Evolutionary conservation across 1,140 invertebrate genomes (phyloP).

Genomic region (Oscheius sp.): DNA sequence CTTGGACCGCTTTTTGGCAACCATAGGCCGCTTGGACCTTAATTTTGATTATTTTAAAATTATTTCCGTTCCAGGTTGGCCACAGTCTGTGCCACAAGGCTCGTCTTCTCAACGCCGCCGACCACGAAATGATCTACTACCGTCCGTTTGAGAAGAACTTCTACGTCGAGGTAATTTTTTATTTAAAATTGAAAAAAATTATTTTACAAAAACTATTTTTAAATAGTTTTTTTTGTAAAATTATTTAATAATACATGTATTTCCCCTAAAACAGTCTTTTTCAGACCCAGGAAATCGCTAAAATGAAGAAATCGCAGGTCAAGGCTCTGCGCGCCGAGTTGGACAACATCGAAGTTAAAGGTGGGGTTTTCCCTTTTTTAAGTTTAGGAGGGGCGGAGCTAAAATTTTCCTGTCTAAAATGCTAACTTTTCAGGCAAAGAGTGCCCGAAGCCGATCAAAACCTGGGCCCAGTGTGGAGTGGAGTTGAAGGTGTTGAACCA

Average conservation of each 20-base stretch:
- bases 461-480: conserved; percentile 97
- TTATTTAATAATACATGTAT: not conserved
- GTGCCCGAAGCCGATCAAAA: conserved; percentile 89
- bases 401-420: too few relatives aligned
- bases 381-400: too few relatives aligned
- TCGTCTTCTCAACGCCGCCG: conserved; percentile 44
- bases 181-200: not conserved
- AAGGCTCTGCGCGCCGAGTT: conserved; percentile 72
- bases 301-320: conserved; percentile 78
- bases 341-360: conserved; percentile 66
- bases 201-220: too few relatives aligned
- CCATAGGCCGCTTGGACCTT: too few relatives aligned
- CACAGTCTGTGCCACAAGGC: conserved; percentile 49
- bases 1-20: too few relatives aligned
- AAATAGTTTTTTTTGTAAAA: not conserved
- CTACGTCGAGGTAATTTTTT: conserved; percentile 75
- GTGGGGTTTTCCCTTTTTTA: not conserved
- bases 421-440: conserved; percentile 75
- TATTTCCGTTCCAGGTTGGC: conserved; percentile 8
- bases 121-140: conserved; percentile 60
- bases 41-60: too few relatives aligned
- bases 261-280: not conserved
- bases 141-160: conserved; percentile 86
- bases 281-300: conserved; percentile 72
- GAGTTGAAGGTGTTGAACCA: conserved; percentile 92